Conservation (phyloP, 37 sponge, comb jelly and placozoan species). For the Cliona cf. orientalis region DNA sequence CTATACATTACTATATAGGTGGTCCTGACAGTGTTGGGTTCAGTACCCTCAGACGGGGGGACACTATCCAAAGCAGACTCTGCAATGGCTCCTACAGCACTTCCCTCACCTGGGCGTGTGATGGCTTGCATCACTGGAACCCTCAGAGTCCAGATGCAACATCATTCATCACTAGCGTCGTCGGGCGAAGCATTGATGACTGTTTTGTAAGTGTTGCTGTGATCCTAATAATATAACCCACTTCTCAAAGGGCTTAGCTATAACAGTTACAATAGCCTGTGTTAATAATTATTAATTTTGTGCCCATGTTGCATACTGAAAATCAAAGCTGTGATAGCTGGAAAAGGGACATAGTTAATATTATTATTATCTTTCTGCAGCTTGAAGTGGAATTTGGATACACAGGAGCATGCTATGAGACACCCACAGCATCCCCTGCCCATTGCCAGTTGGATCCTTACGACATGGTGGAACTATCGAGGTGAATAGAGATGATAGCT, state of each 20-base stretch:
- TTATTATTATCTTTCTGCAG: not conserved
- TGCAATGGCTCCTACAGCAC: conserved; percentile 1
- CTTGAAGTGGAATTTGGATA: not conserved
- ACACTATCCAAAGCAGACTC: not conserved
- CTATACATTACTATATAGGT: too few relatives aligned
- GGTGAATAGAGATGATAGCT: not conserved
- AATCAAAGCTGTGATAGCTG: not conserved
- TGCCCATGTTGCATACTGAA: too few relatives aligned
- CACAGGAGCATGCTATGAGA: conserved; percentile 30
- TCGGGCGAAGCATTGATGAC: too few relatives aligned
- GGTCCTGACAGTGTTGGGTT: not conserved
- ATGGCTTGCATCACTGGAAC: not conserved
- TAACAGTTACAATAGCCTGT: too few relatives aligned
- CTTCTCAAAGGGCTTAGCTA: too few relatives aligned
- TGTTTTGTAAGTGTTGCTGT: too few relatives aligned
- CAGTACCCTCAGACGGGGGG: not conserved
- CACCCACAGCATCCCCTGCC: conserved; percentile 26
- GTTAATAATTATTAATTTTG: too few relatives aligned
- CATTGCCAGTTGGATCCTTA: conserved; percentile 16
- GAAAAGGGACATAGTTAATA: not conserved
- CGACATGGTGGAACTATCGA: not conserved
- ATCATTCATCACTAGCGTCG: not conserved
- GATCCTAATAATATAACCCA: too few relatives aligned
- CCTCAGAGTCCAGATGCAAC: not conserved
- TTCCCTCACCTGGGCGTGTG: not conserved